Conservation (phyloP, 2,797 vertebrate species). For the Potorous gilbertii region DNA sequence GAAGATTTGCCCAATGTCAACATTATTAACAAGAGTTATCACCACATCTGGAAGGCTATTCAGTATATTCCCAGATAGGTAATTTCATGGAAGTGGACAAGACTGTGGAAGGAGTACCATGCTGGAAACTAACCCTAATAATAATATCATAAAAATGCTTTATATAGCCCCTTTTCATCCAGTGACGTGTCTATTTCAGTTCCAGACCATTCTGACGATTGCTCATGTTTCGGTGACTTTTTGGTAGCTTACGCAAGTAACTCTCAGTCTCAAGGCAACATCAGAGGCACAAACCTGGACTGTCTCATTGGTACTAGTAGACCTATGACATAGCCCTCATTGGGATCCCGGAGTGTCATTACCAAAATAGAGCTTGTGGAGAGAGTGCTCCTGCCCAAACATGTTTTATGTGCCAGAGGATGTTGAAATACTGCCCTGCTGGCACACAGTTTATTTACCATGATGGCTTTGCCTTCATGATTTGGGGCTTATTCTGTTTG, state of each 20-base stretch:
- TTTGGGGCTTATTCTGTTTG: conserved; percentile 79
- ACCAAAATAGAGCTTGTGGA: conserved; percentile 76
- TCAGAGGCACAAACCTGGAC: conserved; percentile 57
- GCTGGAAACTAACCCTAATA: neutral
- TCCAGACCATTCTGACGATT: neutral
- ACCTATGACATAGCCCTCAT: conserved; percentile 64
- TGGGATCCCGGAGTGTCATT: conserved; percentile 75
- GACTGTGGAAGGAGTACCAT: neutral
- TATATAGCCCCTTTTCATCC: neutral
- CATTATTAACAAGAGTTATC: neutral
- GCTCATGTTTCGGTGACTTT: neutral
- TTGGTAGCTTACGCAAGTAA: conserved; percentile 35
- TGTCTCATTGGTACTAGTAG: conserved; percentile 38
- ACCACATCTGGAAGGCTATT: neutral
- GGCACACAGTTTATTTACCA: conserved; percentile 82
- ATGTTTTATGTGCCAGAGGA: conserved; percentile 70
- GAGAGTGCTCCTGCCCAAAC: conserved; percentile 74
- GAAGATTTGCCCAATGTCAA: neutral
- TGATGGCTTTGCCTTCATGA: conserved; percentile 80
- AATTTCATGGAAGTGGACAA: neutral
- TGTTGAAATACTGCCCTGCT: conserved; percentile 80
- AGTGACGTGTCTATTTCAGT: conserved; percentile 13
- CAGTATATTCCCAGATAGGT: neutral
- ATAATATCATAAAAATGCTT: neutral
- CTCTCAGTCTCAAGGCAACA: conserved; percentile 18